These are phyloP conservation scores for Gymnoscelis rufifasciata DNA, from an alignment of 2,888 invertebrate genomes.

Conservation along the genomic window DNA sequence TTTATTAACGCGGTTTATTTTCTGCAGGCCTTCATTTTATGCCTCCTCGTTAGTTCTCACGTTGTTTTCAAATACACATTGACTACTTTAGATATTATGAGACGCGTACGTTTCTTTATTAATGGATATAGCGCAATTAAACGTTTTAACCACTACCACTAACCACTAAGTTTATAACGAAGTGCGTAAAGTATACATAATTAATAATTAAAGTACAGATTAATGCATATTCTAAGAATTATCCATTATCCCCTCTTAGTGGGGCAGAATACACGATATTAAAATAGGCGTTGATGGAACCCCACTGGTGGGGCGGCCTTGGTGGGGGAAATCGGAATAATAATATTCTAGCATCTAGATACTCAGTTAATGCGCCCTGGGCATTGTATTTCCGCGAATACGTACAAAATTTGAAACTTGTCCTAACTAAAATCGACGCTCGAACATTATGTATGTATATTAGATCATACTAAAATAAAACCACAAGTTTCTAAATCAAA, in stretches of 20 bases:
- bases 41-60: neutral
- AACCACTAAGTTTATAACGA: too few species aligned
- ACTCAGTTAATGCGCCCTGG: too few species aligned
- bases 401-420: neutral
- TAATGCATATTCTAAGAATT: too few species aligned
- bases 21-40: conserved; percentile 3
- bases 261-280: too few species aligned
- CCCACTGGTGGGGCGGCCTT: too few species aligned
- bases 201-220: too few species aligned
- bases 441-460: neutral
- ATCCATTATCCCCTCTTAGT: too few species aligned
- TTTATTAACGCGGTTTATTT: conserved; percentile 20
- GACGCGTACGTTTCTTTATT: neutral
- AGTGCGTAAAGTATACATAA: too few species aligned
- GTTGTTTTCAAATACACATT: neutral
- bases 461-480: conserved; percentile 23
- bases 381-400: conserved; percentile 3
- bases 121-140: neutral
- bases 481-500: conserved; percentile 38
- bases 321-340: too few species aligned
- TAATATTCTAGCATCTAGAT: too few species aligned
- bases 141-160: too few species aligned
- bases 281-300: too few species aligned
- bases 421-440: conserved; percentile 4
- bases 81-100: neutral